phyloP scores from a whole-genome alignment of 2,888 invertebrate species.

The Polymixis lichenea region DNA sequence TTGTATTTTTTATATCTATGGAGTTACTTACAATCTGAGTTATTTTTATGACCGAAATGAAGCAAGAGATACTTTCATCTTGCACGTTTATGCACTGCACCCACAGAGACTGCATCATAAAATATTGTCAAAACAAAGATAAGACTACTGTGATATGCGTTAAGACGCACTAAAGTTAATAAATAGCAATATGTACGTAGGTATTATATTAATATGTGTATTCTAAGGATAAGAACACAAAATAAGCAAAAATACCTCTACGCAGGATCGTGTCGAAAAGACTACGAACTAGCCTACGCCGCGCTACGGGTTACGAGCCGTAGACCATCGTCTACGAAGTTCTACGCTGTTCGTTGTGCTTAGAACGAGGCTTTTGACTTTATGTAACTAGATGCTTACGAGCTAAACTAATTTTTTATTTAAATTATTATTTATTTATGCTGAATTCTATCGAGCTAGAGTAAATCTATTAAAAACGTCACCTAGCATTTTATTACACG shows the following conservation, averaged over 20 bases:
- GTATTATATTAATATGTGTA: not conserved
- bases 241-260: not conserved
- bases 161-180: constrained; percentile 12
- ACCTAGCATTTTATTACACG: not conserved
- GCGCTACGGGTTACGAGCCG: constrained; percentile 37
- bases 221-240: not conserved
- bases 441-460: not conserved
- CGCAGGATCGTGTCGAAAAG: not conserved
- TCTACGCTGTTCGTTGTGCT: not conserved
- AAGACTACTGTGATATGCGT: constrained; percentile 20
- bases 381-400: not conserved
- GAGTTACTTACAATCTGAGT: not conserved
- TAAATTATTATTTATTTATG: not conserved
- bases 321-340: constrained; percentile 19
- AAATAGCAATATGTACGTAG: constrained; percentile 22
- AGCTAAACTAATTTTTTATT: not conserved
- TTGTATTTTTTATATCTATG: not conserved
- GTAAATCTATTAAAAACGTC: not conserved
- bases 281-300: constrained; percentile 31
- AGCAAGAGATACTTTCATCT: constrained; percentile 12
- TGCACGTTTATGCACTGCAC: not conserved
- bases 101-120: constrained; percentile 11
- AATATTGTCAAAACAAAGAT: constrained; percentile 54
- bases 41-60: constrained; percentile 9
- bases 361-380: not conserved